Evolutionary conservation across 2,113 vertebrate species (phyloP).

Genomic region (Lycocorax pyrrhopterus): DNA sequence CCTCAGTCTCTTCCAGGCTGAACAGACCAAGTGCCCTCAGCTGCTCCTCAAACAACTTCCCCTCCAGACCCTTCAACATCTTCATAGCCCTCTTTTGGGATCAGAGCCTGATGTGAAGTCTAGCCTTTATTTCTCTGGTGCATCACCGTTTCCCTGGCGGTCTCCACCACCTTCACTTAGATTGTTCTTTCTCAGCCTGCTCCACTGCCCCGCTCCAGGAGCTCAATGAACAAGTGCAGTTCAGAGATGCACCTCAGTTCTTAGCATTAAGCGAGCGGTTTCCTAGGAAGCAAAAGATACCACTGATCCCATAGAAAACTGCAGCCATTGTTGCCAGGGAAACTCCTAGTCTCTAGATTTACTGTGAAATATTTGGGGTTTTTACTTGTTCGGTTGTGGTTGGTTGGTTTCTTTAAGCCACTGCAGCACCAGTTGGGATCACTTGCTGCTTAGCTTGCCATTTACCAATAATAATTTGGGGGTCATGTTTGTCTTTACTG

Average conservation of each 20-base stretch:
- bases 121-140: not conserved
- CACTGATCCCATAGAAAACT: not conserved
- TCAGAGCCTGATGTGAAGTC: not conserved
- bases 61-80: not conserved
- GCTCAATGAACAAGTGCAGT: not conserved
- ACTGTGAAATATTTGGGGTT: not conserved
- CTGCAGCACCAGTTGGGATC: not conserved
- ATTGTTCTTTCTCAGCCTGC: not conserved
- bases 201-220: not conserved
- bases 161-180: not conserved
- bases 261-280: not conserved
- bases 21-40: not conserved
- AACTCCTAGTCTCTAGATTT: not conserved
- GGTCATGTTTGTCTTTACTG: not conserved
- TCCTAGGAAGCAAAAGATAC: not conserved
- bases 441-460: not conserved
- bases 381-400: not conserved
- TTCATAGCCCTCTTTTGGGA: not conserved
- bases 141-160: fast-evolving
- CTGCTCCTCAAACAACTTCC: not conserved
- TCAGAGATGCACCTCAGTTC: not conserved
- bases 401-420: not conserved
- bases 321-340: not conserved
- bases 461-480: not conserved
- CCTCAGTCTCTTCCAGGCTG: not conserved